A percentile compares a stretch with the other conserved stretches of the same genome.
These are phyloP conservation scores for Belonocnema kinseyi DNA, from an alignment of 1,140 invertebrate species.

Conservation along the genomic window DNA sequence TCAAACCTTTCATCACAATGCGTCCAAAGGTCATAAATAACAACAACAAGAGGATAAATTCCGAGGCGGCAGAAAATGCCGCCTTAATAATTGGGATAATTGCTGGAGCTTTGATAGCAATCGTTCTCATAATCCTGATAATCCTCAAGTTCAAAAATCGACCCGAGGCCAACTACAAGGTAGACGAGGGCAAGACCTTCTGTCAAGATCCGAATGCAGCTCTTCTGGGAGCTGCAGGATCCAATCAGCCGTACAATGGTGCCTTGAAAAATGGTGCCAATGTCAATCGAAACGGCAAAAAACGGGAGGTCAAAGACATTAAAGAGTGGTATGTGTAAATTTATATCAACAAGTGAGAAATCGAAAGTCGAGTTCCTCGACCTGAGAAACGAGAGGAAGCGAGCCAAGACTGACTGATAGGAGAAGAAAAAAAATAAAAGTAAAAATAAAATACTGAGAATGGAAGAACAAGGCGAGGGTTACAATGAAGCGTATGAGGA, in stretches of 20 bases:
- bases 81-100: slow-evolving; percentile 92
- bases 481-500: slow-evolving; percentile 43
- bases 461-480: slow-evolving; percentile 42
- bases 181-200: slow-evolving; percentile 89
- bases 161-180: slow-evolving; percentile 91
- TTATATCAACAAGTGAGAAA: slow-evolving; percentile 37
- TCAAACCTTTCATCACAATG: slow-evolving; percentile 61
- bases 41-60: slow-evolving; percentile 80
- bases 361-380: not conserved
- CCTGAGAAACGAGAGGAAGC: slow-evolving; percentile 40
- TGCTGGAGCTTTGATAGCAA: slow-evolving; percentile 92
- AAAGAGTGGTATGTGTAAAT: slow-evolving; percentile 95
- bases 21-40: slow-evolving; percentile 68
- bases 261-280: slow-evolving; percentile 68
- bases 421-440: slow-evolving; percentile 49
- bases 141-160: slow-evolving; percentile 93
- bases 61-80: slow-evolving; percentile 83
- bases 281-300: slow-evolving; percentile 79
- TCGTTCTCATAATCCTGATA: slow-evolving; percentile 92
- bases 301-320: slow-evolving; percentile 89
- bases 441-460: slow-evolving; percentile 49
- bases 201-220: slow-evolving; percentile 86
- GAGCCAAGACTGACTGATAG: slow-evolving; percentile 67
- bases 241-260: slow-evolving; percentile 73
- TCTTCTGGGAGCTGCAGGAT: slow-evolving; percentile 77